Base-by-base conservation (phyloP, 1,140 invertebrate genomes). In the Macrobrachium rosenbergii region DNA sequence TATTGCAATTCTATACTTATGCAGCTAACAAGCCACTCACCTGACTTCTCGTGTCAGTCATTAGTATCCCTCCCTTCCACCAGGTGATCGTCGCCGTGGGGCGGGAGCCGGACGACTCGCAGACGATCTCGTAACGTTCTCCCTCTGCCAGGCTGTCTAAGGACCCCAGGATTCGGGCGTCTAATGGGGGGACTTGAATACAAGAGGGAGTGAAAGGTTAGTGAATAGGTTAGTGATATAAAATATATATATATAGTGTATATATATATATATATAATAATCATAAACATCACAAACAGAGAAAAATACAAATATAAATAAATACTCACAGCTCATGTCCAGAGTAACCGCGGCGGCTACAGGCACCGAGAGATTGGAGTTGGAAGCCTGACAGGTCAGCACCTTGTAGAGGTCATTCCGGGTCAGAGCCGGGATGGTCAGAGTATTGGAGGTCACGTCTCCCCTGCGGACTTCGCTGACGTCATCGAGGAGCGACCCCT, bases 301-400 rank as follows among this genome's bases (percentile, higher is more conserved):
- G 10, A n/a, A 21, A 23, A n/a, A 67, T 10, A 67, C 2, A n/a
- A 67, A 8, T 67, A 11, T 5, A 8, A n/a, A 67, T 23, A 7
- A 43, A 21, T 52, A 95, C 90, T 91, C 94, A 91, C 90, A 86
- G 64, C 83, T 86, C 83, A 86, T 86, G 21, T 86, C 83, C 16
- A 86, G 58, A 21, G 83, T 86, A 67, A 86, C 83, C n/a, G 83
- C 69, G 0, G 94, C 92, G 89, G 94, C 92, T 90, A 94, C 92
- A 89, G 93, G 92, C 91, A 94, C 93, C 89, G 94, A 95, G 90
- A 95, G 94, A 90, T 95, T 95, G 91, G 95, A 97, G 92, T 97
- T 97, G 90, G 95, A 95, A 52, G 96, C 96, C 91, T 96, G 95
- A 91, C 96, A 97, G 43, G 95, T 96, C 91, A 96, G 96, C 62